phyloP scores from a whole-genome alignment of 2,797 vertebrate genomes.

The Pipistrellus pygmaeus region DNA sequence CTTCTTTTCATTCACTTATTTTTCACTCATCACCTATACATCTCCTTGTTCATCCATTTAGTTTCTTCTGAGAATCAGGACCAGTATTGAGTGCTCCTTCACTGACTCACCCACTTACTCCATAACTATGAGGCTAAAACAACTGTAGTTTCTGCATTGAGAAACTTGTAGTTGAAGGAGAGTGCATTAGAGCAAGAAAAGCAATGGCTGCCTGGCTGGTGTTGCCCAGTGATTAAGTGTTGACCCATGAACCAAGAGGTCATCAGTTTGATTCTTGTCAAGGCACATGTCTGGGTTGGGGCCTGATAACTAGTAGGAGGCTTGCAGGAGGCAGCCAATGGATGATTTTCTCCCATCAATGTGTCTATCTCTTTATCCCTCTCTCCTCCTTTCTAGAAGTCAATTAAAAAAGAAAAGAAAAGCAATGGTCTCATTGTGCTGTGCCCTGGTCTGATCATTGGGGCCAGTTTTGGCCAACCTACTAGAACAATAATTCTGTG shows the following conservation, averaged over 20 bases:
- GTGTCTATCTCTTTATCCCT: too few species aligned
- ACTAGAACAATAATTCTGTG: not conserved
- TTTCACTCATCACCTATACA: not conserved
- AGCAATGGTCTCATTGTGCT: not conserved
- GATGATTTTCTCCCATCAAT: too few species aligned
- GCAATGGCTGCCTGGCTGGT: too few species aligned
- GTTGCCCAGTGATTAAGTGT: too few species aligned
- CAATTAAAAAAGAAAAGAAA: not conserved
- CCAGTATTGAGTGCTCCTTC: not conserved
- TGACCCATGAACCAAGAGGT: too few species aligned
- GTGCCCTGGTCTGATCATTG: not conserved
- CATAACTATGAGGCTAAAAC: not conserved
- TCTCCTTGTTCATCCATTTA: not conserved
- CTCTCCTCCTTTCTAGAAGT: too few species aligned
- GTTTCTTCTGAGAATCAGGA: conserved; percentile 11
- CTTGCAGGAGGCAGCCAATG: too few species aligned
- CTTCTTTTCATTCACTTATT: not conserved
- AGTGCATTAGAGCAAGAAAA: not conserved
- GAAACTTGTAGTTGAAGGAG: not conserved
- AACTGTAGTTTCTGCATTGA: not conserved
- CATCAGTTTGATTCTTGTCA: too few species aligned
- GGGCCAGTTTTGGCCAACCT: not conserved
- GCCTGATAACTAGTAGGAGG: too few species aligned
- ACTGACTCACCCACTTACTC: too few species aligned
- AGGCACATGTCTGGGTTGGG: too few species aligned